Base-by-base conservation (phyloP, 1,140 invertebrate genomes). In the Hesperophylax magnus region DNA sequence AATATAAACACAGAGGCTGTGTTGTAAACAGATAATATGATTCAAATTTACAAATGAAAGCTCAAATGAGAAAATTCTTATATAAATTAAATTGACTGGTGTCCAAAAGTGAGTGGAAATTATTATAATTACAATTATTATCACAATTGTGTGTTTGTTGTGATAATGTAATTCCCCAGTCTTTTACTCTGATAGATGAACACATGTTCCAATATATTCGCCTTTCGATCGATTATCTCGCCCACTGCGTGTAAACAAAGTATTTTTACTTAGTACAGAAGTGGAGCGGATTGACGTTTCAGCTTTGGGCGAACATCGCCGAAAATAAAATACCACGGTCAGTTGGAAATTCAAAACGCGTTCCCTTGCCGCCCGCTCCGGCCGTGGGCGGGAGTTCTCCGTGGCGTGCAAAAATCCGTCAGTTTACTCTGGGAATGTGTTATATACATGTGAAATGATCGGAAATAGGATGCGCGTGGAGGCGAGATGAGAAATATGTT, bases 401-500 rank as follows among this genome's bases (percentile, higher is more conserved):
- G 76, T 27, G 71, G 18, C 63, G 75, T 81, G 81, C 81, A 52
- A 77, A 82, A 82, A 82, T 67, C 79, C 22, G 47, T 63, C 17
- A 31, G 39, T 53, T 75, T 17, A 27, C 71, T 31, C 53, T 15
- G 14, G 54, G 7, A 27, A 56, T 75, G 27, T 27, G 71, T 71
- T 56, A 69, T 83, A 83, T 83, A 61, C 82, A 80, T 77, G 75
- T 56, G 82, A 83, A 80, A 83, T 78, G 81, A 80, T 79, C 82
- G 77, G 80, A 83, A 83, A 83, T 83, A 83, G 82, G 69, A 81
- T 69, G 78, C 63, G 81, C 20, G 75, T 65, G 72, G 24, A 47
- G 72, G 63, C 31, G 65, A 82, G 58, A 27, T 20, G 78, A 71
- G 31, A 78, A 82, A 78, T 78, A 79, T 65, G 61, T 78, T 65